A percentile compares a stretch with the other conserved stretches of the same genome.
phyloP scores from a whole-genome alignment of 1,140 invertebrate genomes.

The Nixonia krombeini region DNA sequence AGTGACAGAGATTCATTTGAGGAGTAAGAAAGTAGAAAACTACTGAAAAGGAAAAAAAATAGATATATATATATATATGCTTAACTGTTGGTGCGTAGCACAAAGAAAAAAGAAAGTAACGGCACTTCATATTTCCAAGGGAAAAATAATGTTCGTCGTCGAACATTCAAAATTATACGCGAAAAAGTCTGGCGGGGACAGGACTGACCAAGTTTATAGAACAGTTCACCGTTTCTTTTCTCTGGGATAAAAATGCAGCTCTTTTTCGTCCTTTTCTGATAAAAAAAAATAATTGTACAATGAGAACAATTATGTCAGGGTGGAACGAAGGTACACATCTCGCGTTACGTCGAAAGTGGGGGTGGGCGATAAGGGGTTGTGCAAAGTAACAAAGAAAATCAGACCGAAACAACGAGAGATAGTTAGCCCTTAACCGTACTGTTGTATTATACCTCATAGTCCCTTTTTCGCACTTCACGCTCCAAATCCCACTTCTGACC shows the following conservation, averaged over 20 bases:
- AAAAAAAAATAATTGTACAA: neutral
- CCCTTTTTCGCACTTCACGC: conserved; percentile 97
- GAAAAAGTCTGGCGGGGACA: conserved; percentile 31
- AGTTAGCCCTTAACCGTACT: conserved; percentile 48
- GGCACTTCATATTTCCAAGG: conserved; percentile 67
- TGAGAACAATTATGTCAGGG: neutral
- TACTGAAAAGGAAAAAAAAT: too few relatives aligned
- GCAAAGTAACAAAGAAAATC: conserved; percentile 35
- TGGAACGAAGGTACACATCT: neutral
- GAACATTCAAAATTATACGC: neutral
- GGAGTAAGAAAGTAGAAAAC: too few relatives aligned
- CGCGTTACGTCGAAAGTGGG: neutral
- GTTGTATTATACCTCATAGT: conserved; percentile 89
- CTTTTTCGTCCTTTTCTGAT: too few relatives aligned
- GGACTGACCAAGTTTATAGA: conserved; percentile 64
- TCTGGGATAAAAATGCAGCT: too few relatives aligned
- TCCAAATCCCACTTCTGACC: conserved; percentile 99
- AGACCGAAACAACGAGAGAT: conserved; percentile 6
- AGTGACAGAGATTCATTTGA: too few relatives aligned
- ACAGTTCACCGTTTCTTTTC: too few relatives aligned
- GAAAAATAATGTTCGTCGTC: conserved; percentile 20
- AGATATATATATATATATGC: too few relatives aligned
- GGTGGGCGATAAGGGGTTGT: neutral
- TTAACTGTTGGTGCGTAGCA: too few relatives aligned
- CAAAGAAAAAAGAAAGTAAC: conserved; percentile 49